phyloP scores from a whole-genome alignment of 2,888 invertebrate species.

The Tipula vernalis region DNA sequence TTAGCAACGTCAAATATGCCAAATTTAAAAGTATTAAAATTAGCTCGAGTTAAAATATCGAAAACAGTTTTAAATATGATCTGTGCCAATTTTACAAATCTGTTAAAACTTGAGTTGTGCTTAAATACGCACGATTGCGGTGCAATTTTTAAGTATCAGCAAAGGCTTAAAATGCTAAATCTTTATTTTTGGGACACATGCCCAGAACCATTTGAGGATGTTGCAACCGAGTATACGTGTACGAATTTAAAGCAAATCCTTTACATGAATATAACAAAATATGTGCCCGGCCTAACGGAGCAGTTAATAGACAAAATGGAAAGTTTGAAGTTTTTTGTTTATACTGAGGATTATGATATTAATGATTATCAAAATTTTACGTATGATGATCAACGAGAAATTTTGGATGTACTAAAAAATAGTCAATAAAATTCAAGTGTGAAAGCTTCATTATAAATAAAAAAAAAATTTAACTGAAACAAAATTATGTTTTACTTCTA shows the following conservation, averaged over 20 bases:
- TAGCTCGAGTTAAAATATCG: not conserved
- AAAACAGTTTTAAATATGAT: not conserved
- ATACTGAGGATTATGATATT: not conserved
- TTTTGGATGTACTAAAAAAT: not conserved
- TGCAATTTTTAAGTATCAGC: not conserved
- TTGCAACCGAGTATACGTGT: not conserved
- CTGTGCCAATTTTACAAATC: not conserved
- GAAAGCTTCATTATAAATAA: too few relatives aligned
- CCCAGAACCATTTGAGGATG: not conserved
- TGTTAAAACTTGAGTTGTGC: not conserved
- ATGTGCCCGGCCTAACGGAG: not conserved
- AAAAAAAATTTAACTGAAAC: too few relatives aligned
- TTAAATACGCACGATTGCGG: not conserved
- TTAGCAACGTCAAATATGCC: not conserved
- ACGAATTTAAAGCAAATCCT: not conserved
- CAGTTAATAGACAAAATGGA: not conserved
- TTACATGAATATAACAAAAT: not conserved
- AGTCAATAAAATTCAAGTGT: too few relatives aligned
- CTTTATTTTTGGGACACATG: not conserved
- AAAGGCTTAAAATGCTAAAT: not conserved
- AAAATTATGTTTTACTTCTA: too few relatives aligned
- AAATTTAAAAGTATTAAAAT: not conserved
- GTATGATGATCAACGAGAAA: not conserved
- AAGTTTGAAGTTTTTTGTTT: not conserved
- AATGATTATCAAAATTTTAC: not conserved